Base-by-base conservation (phyloP, 1,140 invertebrate genomes). In the Orius insidiosus region DNA sequence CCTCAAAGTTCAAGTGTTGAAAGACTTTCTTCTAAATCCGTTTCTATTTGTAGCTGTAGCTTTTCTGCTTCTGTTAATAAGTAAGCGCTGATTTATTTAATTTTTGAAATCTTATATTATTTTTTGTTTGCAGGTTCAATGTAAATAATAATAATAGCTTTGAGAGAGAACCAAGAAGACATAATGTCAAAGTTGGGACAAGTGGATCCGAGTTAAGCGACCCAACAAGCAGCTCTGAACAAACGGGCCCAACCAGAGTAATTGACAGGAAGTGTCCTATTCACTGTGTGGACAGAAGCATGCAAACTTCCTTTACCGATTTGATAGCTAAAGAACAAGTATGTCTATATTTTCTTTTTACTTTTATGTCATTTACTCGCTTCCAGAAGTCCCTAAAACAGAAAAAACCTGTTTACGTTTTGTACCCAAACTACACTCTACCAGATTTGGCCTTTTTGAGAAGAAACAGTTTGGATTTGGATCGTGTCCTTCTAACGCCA, bases 361-460 rank as follows among this genome's bases (percentile, higher is more conserved):
- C 7, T 24, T 24, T 4, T 24, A 7, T 24, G 3, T 24, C 24
- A 24, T 24, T 24, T 24, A n/a, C n/a, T n/a, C n/a, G n/a, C n/a
- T n/a, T n/a, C n/a, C 7, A 50, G 30, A 18, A 46, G 19, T n/a
- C n/a, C 9, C 10, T 33, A 40, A 37, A 46, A 44, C 42, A 74
- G 10, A 74, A 78, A 55, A 74, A 71, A 47, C 80, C 84, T 3
- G 79, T 92, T 9, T 90, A 87, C 58, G 79, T 93, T 36, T 75
- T 88, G 50, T 93, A 89, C 67, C 88, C 88, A 10, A 89, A 85
- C 63, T 93, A 93, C 57, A 80, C 85, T 1, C 62, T 93, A 35
- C 88, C 87, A 8, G 84, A 92, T 64, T 68, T 92, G 41, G 80
- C 76, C 45, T 93, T 93, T 62, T 70, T 93, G 11, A 72, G 75